Base-by-base conservation (phyloP, 2,888 invertebrate species). In the Cybosia mesomella region DNA sequence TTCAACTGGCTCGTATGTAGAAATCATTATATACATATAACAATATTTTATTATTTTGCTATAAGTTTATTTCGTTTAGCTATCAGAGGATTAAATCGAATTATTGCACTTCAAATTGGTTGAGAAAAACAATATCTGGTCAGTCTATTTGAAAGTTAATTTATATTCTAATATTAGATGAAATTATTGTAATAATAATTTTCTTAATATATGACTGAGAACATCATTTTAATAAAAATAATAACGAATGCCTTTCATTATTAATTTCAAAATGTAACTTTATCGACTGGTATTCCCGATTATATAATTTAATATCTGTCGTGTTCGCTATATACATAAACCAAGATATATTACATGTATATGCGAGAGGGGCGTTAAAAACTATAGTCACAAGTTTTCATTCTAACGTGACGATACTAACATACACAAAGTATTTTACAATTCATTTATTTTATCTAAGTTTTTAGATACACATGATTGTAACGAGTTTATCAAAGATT, bases 21-120 rank as follows among this genome's bases (percentile, higher is more conserved):
- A 73, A 89, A 89, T 85, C 94, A 90, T 92, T 94, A 94, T 94
- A 94, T 94, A 94, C 94, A 94, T 90, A 94, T 88, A 93, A 91
- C 87, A 88, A 89, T 86, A 88, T 83, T 83, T 82, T 65, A 76
- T 83, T 83, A 80, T 80, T 80, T 81, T 77, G 70, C 71, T 75
- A 69, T 70, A 71, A 73, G 74, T 79, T 79, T 76, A 75, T 67
- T 49, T 67, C 43, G 24, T 64, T 32, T 32, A 67, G 32, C 58
- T 66, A 66, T 63, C 72, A 71, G 73, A 77, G 43, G 68, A 68
- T 71, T 62, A 39, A 72, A 75, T 69, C 64, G 64, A 77, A 74
- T 79, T 80, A 85, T 85, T 86, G 83, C 86, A 86, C 80, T 75
- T 73, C 73, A 64, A 70, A 66, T 70, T 69, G 53, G 36, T 66